Conservation (phyloP, 2,797 vertebrate species). For the Gymnocypris eckloni region DNA sequence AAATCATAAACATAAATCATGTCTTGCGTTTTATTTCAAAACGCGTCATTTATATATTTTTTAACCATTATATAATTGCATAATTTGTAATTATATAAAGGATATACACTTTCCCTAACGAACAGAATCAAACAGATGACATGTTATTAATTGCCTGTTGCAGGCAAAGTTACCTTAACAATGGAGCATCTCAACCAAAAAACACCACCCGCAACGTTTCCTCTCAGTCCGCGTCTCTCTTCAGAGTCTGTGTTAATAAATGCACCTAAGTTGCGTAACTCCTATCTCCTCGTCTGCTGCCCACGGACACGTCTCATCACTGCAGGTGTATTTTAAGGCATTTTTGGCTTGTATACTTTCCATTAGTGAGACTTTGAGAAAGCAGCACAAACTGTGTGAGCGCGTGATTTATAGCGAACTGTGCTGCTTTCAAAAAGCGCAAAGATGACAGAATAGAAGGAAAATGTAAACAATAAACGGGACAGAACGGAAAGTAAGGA, state of each 20-base stretch:
- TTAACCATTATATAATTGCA: neutral
- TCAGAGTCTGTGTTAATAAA: conserved; percentile 30
- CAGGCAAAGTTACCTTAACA: conserved; percentile 26
- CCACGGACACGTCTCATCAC: conserved; percentile 26
- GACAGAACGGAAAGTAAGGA: neutral
- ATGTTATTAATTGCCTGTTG: neutral
- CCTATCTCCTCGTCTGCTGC: conserved; percentile 6
- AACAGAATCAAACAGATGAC: conserved; percentile 17
- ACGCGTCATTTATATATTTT: neutral
- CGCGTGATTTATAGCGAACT: neutral
- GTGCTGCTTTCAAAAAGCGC: conserved; percentile 2
- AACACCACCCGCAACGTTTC: conserved; percentile 31
- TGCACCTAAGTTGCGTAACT: neutral
- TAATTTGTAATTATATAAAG: conserved; percentile 8
- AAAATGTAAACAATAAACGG: neutral
- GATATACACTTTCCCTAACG: neutral
- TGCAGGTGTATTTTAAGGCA: conserved; percentile 50
- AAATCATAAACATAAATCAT: neutral
- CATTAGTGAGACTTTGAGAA: conserved; percentile 1
- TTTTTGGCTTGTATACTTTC: conserved; percentile 8
- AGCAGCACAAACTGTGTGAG: neutral
- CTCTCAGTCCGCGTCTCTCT: neutral
- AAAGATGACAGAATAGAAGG: neutral
- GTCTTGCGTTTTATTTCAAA: conserved; percentile 5
- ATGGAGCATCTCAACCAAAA: conserved; percentile 9